Evolutionary conservation across 2,888 invertebrate species (phyloP), one percentile per base, ranked within the genome.

Genomic region (Pegoplata infirma): DNA sequence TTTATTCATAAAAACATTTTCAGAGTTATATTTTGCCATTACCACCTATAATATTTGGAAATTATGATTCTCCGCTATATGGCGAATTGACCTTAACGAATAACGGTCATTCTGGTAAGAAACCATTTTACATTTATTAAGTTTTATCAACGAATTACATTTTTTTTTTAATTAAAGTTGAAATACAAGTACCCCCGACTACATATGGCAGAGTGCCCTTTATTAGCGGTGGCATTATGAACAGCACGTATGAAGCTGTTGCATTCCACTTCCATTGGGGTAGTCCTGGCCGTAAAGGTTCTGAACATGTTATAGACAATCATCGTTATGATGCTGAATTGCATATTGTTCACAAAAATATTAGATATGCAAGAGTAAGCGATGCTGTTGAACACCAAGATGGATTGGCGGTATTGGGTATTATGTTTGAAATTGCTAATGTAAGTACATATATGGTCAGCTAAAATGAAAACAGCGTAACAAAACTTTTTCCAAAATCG

Each of bases 181-280:
- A 84, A 6, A 78, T 87, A 61, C 16, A 19, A 0, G 79, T 88
- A 49, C 84, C 85, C 0, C 69, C 58, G 2, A 85, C 85, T 6
- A 51, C 51, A 1, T 85, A 85, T 51, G 83, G 84, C 0, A 40
- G 76, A 0, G 81, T 66, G 0, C 87, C 88, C 0, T 84, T 53
- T 10, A 82, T 88, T 12, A 82, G 68, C 0, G 86, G 86, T 1
- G 86, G 86, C 1, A 21, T 82, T 3, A 64, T 85, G 2, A 74
- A 28, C 1, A 82, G 79, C 4, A 64, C 55, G 7, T 88, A 83
- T 68, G 85, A 83, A 25, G 85, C 87, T 0, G 79, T 83, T 1
- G 69, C 76, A 3, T 21, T 88, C 0, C 88, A 88, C 25, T 95
- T 95, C 87, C 95, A 95, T 87, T 95, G 95, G 95, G 89, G 92